These are phyloP conservation scores for Leptinotarsa haldemani DNA, from an alignment of 2,888 invertebrate species.

Conservation along the genomic window DNA sequence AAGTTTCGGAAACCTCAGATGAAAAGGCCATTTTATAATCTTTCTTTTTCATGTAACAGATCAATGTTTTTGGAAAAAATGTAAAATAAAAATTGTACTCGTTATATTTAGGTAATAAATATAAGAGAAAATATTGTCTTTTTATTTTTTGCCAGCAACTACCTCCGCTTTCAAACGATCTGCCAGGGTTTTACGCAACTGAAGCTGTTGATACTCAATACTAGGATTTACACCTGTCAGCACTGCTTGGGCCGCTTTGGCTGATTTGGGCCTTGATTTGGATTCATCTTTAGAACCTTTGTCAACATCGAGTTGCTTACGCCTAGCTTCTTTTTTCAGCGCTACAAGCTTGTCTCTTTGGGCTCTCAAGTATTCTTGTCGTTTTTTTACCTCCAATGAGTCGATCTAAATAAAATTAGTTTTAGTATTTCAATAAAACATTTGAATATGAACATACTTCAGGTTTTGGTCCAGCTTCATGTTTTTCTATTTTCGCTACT, in stretches of 20 bases:
- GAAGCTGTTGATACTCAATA: conserved; percentile 73
- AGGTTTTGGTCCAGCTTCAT: background rate
- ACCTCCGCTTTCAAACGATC: conserved; percentile 88
- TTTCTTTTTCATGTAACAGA: conserved; percentile 58
- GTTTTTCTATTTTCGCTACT: background rate
- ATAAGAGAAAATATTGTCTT: conserved; percentile 57
- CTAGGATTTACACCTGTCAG: conserved; percentile 67
- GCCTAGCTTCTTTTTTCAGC: conserved; percentile 88
- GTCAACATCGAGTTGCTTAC: conserved; percentile 79
- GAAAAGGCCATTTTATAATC: conserved; percentile 55
- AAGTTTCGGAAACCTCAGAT: conserved; percentile 42
- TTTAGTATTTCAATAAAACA: too few relatives aligned
- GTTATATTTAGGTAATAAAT: conserved; percentile 66
- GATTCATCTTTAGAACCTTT: conserved; percentile 67
- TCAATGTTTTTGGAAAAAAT: conserved; percentile 60
- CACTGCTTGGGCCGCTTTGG: conserved; percentile 78
- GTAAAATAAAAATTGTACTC: conserved; percentile 64
- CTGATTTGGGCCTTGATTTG: conserved; percentile 75
- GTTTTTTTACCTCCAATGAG: conserved; percentile 76
- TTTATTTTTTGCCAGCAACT: conserved; percentile 64
- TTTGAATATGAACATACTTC: background rate
- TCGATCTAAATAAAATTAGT: conserved; percentile 62
- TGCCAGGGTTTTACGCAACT: conserved; percentile 85
- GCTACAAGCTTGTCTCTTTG: conserved; percentile 92
- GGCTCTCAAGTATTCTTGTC: conserved; percentile 87